A percentile compares a stretch with the other conserved stretches of the same genome.
phyloP scores from a whole-genome alignment of 1,140 invertebrate genomes.

The Camponotus vicinus region DNA sequence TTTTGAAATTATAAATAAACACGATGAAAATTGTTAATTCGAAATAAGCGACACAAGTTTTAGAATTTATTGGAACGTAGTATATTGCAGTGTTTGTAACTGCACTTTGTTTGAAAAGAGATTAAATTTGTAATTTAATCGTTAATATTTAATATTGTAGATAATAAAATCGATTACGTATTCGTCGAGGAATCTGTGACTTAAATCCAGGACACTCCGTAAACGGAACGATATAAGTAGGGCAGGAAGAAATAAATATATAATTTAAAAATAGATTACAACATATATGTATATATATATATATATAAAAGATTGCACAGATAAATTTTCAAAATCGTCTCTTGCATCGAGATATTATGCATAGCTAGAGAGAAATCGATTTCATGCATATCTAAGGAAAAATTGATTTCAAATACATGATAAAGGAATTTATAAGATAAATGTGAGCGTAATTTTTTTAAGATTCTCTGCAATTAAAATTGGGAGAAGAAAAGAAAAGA shows the following conservation, averaged over 20 bases:
- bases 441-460: not conserved
- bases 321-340: constrained; percentile 24
- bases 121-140: not conserved
- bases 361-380: not conserved
- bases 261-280: constrained; percentile 51
- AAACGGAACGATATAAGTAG: constrained; percentile 23
- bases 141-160: constrained; percentile 27
- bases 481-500: not conserved
- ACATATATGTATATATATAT: no score
- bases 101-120: not conserved
- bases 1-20: constrained; percentile 19
- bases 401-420: not conserved
- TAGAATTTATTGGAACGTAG: not conserved
- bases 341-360: not conserved
- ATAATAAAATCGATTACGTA: constrained; percentile 32
- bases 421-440: not conserved
- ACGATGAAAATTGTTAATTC: constrained; percentile 9
- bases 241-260: constrained; percentile 39
- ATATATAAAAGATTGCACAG: not conserved
- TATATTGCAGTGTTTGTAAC: not conserved
- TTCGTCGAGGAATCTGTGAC: constrained; percentile 10
- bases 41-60: not conserved
- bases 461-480: not conserved
- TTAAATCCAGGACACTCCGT: constrained; percentile 43
- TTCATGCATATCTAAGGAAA: not conserved